A percentile compares a stretch with the other conserved stretches of the same genome.
Conservation (phyloP, 1,140 invertebrate species). For the Littorina saxatilis region DNA sequence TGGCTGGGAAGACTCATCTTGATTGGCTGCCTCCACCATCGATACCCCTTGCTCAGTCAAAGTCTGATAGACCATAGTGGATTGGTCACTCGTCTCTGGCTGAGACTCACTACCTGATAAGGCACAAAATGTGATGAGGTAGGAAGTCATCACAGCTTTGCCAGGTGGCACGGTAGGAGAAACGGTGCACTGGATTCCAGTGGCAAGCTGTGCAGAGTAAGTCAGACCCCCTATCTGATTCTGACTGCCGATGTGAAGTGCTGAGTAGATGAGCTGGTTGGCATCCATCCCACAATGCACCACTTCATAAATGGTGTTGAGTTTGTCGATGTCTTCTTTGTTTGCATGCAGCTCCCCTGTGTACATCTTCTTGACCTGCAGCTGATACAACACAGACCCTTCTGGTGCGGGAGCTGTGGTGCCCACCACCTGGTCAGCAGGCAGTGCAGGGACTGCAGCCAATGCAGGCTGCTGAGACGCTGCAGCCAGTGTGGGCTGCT, state of each 20-base stretch:
- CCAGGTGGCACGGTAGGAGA: constrained; percentile 37
- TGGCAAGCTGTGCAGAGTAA: constrained; percentile 36
- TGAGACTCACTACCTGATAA: constrained; percentile 22
- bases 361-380: constrained; percentile 60
- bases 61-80: not conserved
- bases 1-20: constrained; percentile 19
- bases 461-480: not conserved
- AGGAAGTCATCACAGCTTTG: constrained; percentile 59
- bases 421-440: not conserved
- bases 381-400: constrained; percentile 49
- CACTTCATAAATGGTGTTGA: constrained; percentile 64
- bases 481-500: constrained; percentile 19
- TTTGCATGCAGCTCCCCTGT: constrained; percentile 53
- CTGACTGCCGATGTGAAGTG: constrained; percentile 73
- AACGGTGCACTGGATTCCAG: constrained; percentile 58
- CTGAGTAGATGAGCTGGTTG: constrained; percentile 79
- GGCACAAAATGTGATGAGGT: constrained; percentile 65
- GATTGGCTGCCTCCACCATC: constrained; percentile 8
- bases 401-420: not conserved
- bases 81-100: not conserved
- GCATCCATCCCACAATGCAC: constrained; percentile 78
- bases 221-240: constrained; percentile 7
- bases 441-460: not conserved
- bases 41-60: not conserved
- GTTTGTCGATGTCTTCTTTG: constrained; percentile 61